A percentile compares a stretch with the other conserved stretches of the same genome.
phyloP scores from a whole-genome alignment of 2,888 invertebrate genomes.

The Ormia ochracea region DNA sequence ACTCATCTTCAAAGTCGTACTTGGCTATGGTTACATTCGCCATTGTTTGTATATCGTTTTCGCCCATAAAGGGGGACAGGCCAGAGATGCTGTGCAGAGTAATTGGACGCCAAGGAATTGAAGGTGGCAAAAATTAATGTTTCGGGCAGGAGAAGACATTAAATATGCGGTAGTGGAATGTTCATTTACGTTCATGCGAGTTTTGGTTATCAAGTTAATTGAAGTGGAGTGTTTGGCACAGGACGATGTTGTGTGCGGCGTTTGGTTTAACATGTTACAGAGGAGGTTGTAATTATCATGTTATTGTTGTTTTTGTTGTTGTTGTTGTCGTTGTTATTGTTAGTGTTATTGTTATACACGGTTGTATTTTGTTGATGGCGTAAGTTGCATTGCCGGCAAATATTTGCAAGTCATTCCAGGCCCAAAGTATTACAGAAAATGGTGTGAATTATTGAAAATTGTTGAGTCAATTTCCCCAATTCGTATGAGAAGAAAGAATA shows the following conservation, averaged over 20 bases:
- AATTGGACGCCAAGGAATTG: not conserved
- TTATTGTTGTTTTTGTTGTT: conserved; percentile 34
- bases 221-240: not conserved
- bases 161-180: not conserved
- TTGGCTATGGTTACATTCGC: conserved; percentile 98
- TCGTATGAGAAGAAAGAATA: conserved; percentile 9
- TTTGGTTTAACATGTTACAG: conserved; percentile 9
- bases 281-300: conserved; percentile 40
- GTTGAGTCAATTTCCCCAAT: not conserved
- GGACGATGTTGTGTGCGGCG: conserved; percentile 35
- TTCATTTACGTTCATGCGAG: not conserved
- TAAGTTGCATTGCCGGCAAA: conserved; percentile 26
- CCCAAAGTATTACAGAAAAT: not conserved
- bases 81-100: conserved; percentile 86
- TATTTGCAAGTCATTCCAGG: conserved; percentile 44
- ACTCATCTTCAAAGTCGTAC: conserved; percentile 98
- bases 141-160: not conserved
- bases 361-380: conserved; percentile 45
- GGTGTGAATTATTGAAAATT: not conserved
- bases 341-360: conserved; percentile 3
- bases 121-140: not conserved
- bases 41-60: conserved; percentile 97
- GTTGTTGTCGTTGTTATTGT: not conserved
- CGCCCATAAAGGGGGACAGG: conserved; percentile 98
- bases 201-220: conserved; percentile 16